Conservation (phyloP, 2,113 vertebrate species). For the Zeus faber region DNA sequence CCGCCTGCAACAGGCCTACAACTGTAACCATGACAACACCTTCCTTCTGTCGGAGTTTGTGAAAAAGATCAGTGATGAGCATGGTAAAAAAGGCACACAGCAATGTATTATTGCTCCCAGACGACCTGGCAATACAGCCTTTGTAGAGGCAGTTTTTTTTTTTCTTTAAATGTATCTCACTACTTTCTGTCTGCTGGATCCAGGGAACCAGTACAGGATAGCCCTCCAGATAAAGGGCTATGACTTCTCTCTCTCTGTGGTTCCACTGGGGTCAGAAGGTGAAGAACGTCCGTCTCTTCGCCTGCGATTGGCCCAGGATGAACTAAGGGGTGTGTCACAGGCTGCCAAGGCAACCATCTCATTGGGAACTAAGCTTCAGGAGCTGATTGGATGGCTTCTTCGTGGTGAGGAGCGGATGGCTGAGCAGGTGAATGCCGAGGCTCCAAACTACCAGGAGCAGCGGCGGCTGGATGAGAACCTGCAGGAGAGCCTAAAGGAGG, state of each 20-base stretch:
- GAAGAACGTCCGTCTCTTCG: conserved; percentile 38
- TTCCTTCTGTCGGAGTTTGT: conserved; percentile 57
- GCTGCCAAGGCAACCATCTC: conserved; percentile 56
- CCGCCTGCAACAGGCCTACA: conserved; percentile 44
- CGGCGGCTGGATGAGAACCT: conserved; percentile 55
- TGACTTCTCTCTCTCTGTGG: conserved; percentile 65
- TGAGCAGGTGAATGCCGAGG: conserved; percentile 31
- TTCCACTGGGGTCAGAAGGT: conserved; percentile 39
- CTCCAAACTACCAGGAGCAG: conserved; percentile 59
- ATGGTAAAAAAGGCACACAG: conserved; percentile 32
- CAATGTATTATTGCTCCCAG: too few relatives aligned
- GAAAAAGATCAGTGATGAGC: conserved; percentile 47
- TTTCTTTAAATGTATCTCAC: neutral
- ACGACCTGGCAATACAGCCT: too few relatives aligned
- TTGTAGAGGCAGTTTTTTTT: neutral
- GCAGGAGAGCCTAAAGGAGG: conserved; percentile 63
- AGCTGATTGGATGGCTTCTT: conserved; percentile 58
- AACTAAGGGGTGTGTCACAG: conserved; percentile 52
- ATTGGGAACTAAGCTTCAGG: conserved; percentile 42
- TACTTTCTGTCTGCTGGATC: conserved; percentile 17
- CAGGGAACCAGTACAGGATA: conserved; percentile 48
- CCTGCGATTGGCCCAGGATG: conserved; percentile 56
- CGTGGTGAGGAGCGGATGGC: conserved; percentile 52
- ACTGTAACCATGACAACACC: conserved; percentile 23
- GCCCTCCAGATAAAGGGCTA: conserved; percentile 67